Conservation (phyloP, 1,140 invertebrate genomes). For the Hormaphis cornu region DNA sequence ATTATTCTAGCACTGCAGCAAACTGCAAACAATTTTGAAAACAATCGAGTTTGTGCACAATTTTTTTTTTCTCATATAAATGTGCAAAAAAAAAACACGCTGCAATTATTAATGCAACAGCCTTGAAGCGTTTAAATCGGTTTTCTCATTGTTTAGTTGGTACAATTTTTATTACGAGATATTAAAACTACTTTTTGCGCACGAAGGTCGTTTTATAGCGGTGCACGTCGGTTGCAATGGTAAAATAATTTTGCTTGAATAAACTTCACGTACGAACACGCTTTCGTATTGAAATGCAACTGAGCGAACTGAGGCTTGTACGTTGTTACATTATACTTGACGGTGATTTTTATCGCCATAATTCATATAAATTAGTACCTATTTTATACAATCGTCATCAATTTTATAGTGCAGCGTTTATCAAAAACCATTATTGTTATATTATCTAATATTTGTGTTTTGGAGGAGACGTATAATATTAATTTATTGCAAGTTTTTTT, state of each 20-base stretch:
- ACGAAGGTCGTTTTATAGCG: constrained; percentile 1
- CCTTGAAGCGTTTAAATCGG: neutral
- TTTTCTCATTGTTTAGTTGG: neutral
- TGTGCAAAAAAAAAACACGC: neutral
- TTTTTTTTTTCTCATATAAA: neutral
- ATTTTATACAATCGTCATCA: no score
- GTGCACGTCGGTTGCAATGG: neutral
- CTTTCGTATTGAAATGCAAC: neutral
- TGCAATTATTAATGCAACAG: neutral
- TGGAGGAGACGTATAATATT: no score
- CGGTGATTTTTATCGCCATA: no score
- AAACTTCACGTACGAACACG: neutral
- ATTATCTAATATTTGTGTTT: no score
- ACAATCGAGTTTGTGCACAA: no score
- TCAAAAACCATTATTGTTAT: no score
- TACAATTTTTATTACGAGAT: neutral
- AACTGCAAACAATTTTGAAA: neutral
- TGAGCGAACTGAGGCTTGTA: no score
- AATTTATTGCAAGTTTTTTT: no score
- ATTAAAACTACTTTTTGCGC: neutral
- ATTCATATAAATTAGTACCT: no score
- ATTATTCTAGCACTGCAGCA: no score
- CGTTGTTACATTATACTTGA: no score
- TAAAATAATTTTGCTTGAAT: neutral
- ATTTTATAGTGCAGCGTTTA: no score